A percentile compares a stretch with the other conserved stretches of the same genome.
phyloP scores from a whole-genome alignment of 2,797 vertebrate species.

The Aeoliscus strigatus region DNA sequence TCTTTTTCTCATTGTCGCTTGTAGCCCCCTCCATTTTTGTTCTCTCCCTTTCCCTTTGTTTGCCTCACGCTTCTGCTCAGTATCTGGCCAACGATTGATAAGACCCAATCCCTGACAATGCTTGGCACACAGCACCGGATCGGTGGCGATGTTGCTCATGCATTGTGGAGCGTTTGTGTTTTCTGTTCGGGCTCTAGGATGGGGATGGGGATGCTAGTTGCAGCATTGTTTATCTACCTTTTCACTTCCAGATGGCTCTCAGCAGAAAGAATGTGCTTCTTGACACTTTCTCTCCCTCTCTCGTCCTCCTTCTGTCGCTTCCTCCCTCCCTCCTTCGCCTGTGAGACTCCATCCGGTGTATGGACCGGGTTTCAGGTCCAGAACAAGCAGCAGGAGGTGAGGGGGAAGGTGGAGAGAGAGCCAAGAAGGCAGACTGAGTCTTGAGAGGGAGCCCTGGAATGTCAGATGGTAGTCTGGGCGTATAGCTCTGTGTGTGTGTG shows the following conservation, averaged over 20 bases:
- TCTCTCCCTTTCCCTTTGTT: conserved; percentile 60
- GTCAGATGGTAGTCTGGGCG: conserved; percentile 38
- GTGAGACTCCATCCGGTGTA: conserved; percentile 53
- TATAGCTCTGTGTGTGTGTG: conserved; percentile 8
- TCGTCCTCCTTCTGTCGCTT: conserved; percentile 31
- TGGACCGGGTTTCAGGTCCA: conserved; percentile 59
- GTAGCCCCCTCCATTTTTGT: conserved; percentile 56
- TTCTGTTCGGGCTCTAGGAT: conserved; percentile 41
- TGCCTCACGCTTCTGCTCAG: conserved; percentile 60
- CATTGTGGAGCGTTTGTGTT: conserved; percentile 48
- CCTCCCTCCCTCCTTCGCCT: conserved; percentile 45
- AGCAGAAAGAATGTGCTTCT: conserved; percentile 73
- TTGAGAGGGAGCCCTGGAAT: conserved; percentile 41
- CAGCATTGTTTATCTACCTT: conserved; percentile 78
- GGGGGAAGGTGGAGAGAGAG: conserved; percentile 29
- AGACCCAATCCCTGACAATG: conserved; percentile 75
- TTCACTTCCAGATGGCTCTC: conserved; percentile 77
- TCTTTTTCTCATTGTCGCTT: conserved; percentile 64
- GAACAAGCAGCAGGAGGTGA: conserved; percentile 48
- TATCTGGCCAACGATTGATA: conserved; percentile 80
- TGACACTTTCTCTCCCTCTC: conserved; percentile 48
- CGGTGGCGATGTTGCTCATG: conserved; percentile 36
- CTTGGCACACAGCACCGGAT: conserved; percentile 53
- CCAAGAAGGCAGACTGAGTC: conserved; percentile 49
- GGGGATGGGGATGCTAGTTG: conserved; percentile 55